Percentiles rank a stretch among this genome's conserved stretches.
phyloP scores from a whole-genome alignment of 2,113 vertebrate species.

The Cervus canadensis region DNA sequence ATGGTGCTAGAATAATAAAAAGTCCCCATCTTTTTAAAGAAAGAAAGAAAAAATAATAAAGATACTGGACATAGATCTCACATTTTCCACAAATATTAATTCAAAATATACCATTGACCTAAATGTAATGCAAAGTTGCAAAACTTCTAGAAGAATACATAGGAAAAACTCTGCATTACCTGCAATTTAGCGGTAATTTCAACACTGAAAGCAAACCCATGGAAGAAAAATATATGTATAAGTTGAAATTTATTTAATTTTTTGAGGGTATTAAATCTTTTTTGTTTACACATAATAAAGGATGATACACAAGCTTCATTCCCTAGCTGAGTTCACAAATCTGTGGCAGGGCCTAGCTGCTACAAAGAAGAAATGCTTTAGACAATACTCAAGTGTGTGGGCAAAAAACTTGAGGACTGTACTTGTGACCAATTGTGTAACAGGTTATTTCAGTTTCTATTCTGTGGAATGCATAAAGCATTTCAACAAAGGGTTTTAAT shows the following conservation, averaged over 20 bases:
- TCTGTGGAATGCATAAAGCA: neutral
- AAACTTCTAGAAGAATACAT: neutral
- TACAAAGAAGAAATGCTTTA: neutral
- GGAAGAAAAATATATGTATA: neutral
- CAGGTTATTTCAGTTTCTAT: neutral
- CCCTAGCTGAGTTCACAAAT: neutral
- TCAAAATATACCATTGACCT: neutral
- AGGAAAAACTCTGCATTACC: neutral
- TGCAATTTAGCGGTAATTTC: neutral
- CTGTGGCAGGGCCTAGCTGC: neutral
- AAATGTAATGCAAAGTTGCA: neutral
- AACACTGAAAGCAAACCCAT: neutral
- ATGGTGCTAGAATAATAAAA: neutral
- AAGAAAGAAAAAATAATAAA: neutral
- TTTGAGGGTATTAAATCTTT: neutral
- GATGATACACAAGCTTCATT: neutral
- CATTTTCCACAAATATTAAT: neutral
- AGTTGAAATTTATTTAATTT: neutral
- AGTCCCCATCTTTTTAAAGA: neutral
- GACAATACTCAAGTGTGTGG: neutral
- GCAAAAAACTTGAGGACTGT: neutral
- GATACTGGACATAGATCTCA: neutral
- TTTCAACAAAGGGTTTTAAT: neutral
- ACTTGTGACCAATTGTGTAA: neutral
- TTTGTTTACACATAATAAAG: neutral